phyloP scores from a whole-genome alignment of 2,797 vertebrate genomes.

The Crocidura indochinensis region DNA sequence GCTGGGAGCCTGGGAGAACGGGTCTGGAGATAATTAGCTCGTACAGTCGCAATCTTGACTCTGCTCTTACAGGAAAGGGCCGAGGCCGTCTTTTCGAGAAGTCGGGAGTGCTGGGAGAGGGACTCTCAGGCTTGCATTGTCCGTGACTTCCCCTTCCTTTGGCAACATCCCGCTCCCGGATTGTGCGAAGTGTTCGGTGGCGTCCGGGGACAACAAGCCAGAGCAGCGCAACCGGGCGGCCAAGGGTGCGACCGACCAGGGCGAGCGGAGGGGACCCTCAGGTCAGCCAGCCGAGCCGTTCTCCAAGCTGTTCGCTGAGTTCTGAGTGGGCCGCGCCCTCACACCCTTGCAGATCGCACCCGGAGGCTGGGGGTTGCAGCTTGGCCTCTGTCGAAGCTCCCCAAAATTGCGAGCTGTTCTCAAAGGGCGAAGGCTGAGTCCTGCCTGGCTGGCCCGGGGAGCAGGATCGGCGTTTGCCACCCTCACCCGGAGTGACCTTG shows the following conservation, averaged over 20 bases:
- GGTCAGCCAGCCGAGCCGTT: no score
- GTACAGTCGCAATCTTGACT: conserved; percentile 89
- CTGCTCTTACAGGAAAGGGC: conserved; percentile 88
- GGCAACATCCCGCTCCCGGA: conserved; percentile 47
- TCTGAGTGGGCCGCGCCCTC: not conserved
- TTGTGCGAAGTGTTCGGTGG: conserved; percentile 72
- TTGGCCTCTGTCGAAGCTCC: not conserved
- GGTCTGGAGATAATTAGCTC: conserved; percentile 91
- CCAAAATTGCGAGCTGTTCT: not conserved
- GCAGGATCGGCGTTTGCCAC: not conserved
- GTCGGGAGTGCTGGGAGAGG: conserved; percentile 82
- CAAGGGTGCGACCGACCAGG: not conserved
- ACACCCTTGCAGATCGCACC: not conserved
- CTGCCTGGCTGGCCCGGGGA: conserved; percentile 3
- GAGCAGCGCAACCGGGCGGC: not conserved
- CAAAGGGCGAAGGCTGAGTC: not conserved
- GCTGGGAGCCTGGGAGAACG: conserved; percentile 74
- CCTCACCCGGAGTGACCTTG: conserved; percentile 64
- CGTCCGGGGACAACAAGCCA: not conserved
- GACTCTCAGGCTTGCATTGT: conserved; percentile 82
- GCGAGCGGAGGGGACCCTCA: no score
- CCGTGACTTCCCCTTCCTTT: not conserved
- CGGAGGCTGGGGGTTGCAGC: not conserved
- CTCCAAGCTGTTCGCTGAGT: not conserved
- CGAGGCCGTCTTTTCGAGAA: conserved; percentile 88